Percentiles rank a stretch among this genome's conserved stretches.
Conservation (phyloP, 2,888 invertebrate genomes). For the Acanthosoma haemorrhoidale region DNA sequence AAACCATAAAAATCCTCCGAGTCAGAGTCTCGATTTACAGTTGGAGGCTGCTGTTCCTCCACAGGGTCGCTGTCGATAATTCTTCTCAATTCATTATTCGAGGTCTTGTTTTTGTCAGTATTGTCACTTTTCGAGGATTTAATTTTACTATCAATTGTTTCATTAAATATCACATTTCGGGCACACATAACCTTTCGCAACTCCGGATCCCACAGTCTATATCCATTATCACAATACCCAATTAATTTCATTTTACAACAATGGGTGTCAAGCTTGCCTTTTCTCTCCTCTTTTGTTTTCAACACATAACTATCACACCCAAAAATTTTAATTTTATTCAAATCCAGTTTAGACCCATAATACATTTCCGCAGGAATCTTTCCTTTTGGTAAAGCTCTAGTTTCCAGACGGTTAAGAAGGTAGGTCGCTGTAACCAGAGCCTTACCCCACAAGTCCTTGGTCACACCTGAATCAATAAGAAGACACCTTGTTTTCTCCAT, state of each 20-base stretch:
- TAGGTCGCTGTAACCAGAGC: no score
- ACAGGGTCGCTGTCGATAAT: not conserved
- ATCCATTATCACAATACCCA: not conserved
- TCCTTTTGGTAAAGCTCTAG: no score
- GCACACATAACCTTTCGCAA: not conserved
- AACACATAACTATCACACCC: no score
- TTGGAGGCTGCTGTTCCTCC: not conserved
- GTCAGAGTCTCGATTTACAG: not conserved
- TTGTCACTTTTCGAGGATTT: not conserved
- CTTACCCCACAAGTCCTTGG: no score
- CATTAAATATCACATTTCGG: not conserved
- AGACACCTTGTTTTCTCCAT: no score
- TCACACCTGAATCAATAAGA: no score
- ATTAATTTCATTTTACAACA: not conserved
- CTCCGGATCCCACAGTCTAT: not conserved
- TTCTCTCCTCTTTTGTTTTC: not conserved
- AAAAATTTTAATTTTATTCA: no score
- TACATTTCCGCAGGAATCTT: slow-evolving; percentile 5
- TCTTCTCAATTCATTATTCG: not conserved
- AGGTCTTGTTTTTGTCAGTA: not conserved
- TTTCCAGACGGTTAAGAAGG: no score
- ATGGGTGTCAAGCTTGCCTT: not conserved
- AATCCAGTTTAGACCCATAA: no score
- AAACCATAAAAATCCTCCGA: not conserved
- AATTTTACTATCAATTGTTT: not conserved